Conservation (phyloP, 2,113 vertebrate species). For the Rhinichthys klamathensis region DNA sequence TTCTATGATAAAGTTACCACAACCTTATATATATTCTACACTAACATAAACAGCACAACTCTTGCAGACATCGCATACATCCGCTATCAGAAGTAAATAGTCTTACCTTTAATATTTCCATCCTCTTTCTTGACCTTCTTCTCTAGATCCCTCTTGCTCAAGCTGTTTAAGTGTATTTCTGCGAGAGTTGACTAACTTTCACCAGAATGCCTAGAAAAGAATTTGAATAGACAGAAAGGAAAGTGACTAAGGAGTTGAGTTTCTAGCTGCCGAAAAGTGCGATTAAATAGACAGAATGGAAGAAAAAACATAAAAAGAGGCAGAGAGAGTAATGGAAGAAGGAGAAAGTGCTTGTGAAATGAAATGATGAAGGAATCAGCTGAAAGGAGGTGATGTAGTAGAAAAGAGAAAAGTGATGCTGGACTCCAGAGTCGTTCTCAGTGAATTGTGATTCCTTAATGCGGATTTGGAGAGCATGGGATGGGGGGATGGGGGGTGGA, state of each 20-base stretch:
- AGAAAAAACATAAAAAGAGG: background rate
- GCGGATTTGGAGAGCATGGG: slow-evolving; percentile 66
- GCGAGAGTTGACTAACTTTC: slow-evolving; percentile 15
- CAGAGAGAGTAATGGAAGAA: background rate
- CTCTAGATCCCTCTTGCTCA: background rate
- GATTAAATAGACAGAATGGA: background rate
- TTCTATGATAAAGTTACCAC: background rate
- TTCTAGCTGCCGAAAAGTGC: background rate
- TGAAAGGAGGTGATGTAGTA: background rate
- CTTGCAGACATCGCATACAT: background rate
- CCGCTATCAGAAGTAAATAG: background rate
- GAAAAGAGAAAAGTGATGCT: slow-evolving; percentile 51
- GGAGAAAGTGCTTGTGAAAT: background rate
- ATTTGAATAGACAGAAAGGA: slow-evolving; percentile 11
- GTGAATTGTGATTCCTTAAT: slow-evolving; percentile 76
- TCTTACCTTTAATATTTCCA: background rate
- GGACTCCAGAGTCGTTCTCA: slow-evolving; percentile 65
- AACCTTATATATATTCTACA: background rate
- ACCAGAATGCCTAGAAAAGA: background rate
- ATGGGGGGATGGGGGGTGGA: slow-evolving; percentile 46
- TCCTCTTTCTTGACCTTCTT: background rate
- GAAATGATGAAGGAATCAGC: background rate
- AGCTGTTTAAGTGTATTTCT: background rate
- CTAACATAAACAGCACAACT: background rate
- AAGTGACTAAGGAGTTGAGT: slow-evolving; percentile 32